A percentile compares a stretch with the other conserved stretches of the same genome.
Conservation (phyloP, 2,888 invertebrate species). For the Neoaliturus tenellus region DNA sequence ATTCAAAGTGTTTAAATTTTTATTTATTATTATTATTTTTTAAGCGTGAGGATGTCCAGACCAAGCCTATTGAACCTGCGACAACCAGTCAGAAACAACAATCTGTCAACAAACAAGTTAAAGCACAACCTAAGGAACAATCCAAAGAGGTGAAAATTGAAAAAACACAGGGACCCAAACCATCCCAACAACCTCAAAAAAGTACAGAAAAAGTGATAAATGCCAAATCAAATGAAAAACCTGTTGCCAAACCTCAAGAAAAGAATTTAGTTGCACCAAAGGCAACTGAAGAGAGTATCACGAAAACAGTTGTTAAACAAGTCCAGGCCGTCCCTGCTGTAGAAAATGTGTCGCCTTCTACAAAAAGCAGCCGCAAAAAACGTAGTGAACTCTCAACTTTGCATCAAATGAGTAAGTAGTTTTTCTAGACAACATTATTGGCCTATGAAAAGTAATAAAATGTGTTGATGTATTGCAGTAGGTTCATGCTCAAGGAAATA, state of each 20-base stretch:
- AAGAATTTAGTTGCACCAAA: slow-evolving; percentile 41
- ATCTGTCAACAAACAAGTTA: slow-evolving; percentile 13
- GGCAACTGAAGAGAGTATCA: slow-evolving; percentile 50
- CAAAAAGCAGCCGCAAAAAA: slow-evolving; percentile 76
- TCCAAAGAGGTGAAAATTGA: slow-evolving; percentile 48
- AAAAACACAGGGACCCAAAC: slow-evolving; percentile 36
- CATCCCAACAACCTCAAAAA: background rate
- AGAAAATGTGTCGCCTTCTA: slow-evolving; percentile 67
- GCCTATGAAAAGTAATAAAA: no score
- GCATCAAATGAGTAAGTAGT: slow-evolving; percentile 75
- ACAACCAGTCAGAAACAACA: slow-evolving; percentile 24
- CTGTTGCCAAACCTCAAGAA: slow-evolving; percentile 44
- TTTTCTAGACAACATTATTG: no score
- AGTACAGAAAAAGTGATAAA: background rate
- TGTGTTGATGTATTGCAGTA: no score
- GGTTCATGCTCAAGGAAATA: no score
- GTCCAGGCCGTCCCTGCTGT: slow-evolving; percentile 73
- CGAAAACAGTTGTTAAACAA: slow-evolving; percentile 70
- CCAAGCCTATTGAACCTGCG: slow-evolving; percentile 20
- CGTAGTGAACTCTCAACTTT: slow-evolving; percentile 75
- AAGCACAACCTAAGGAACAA: slow-evolving; percentile 4
- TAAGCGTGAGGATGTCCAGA: slow-evolving; percentile 29
- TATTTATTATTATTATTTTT: slow-evolving; percentile 17
- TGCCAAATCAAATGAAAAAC: background rate
- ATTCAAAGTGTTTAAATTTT: slow-evolving; percentile 28